These are phyloP conservation scores for Ptilorrhoa leucosticta DNA, from an alignment of 2,113 vertebrate species.

Conservation along the genomic window DNA sequence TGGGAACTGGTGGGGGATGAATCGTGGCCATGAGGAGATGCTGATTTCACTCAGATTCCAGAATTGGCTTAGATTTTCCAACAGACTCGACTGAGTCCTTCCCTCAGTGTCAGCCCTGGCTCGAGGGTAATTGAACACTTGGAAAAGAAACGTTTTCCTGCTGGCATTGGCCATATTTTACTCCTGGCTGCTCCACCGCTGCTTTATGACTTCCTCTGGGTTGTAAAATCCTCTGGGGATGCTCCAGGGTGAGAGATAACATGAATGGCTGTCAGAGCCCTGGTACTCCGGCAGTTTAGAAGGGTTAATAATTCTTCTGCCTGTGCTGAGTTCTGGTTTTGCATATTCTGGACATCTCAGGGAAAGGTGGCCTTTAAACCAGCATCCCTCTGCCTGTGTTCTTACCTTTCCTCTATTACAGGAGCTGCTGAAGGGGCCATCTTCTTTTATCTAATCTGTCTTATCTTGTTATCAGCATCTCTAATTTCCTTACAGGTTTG, in stretches of 20 bases:
- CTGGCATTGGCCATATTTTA: background rate
- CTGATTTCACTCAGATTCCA: background rate
- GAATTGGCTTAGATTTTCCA: background rate
- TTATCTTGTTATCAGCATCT: background rate
- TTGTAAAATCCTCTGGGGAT: conserved; percentile 1
- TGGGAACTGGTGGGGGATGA: background rate
- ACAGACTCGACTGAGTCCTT: background rate
- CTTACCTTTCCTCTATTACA: accelerated
- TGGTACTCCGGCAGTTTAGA: background rate
- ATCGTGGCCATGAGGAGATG: background rate
- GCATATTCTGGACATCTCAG: background rate
- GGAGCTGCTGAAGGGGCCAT: background rate
- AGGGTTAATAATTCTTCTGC: background rate
- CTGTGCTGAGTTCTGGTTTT: background rate
- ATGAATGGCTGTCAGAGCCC: background rate
- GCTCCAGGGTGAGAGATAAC: background rate
- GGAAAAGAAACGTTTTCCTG: background rate
- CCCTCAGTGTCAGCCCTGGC: background rate
- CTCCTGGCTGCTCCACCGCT: background rate
- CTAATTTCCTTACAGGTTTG: conserved; percentile 73
- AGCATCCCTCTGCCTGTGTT: background rate
- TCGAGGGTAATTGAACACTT: background rate
- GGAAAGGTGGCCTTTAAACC: background rate
- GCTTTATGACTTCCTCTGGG: background rate
- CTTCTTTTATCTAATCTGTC: background rate